Evolutionary conservation across 1,140 invertebrate species (phyloP), one percentile per base, ranked within the genome.

Genomic region (Drosophila lacteicornis): DNA sequence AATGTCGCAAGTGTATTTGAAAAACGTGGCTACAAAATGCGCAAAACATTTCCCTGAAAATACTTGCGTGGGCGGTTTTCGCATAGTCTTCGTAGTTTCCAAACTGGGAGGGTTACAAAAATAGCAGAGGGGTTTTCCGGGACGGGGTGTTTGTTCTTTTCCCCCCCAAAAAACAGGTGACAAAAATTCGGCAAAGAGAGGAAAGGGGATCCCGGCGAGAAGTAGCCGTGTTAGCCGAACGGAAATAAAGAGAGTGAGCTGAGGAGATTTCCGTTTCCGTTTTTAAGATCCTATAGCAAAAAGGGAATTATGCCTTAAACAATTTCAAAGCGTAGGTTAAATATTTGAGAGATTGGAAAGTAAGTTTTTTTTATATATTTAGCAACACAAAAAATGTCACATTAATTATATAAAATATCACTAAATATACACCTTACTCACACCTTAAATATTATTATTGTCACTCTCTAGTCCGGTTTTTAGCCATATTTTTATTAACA

Each of bases 1-100:
- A 84, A 88, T 88, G 84, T 84, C 81, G 85, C 74, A 84, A 87
- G 84, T 80, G 71, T 86, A 88, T 87, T 88, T 87, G 80, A 87
- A 83, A 87, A 87, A 87, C 73, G 84, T 66, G 73, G 61, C 82
- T 79, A 55, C 79, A 65, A 86, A 85, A 82, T 86, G 70, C 79
- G 66, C 80, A 82, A 87, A 87, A 88, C 71, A 87, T 87, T 84
- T 81, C 59, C 49, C 49, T n/a, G 42, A 27, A 75, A 75, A 82
- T 65, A 78, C 65, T 81, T 74, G 58, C 62, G 63, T 78, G 78
- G 42, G 62, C 51, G 61, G 60, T n/a, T 30, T 27, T 69, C 36
- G 45, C 22, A 59, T 71, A 50, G 36, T 69, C 49, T 70, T 55
- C 19, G 38, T 40, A 25, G 57, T 45, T 45, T 68, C 27, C 27